phyloP scores from a whole-genome alignment of 2,797 vertebrate species.

The Siniperca scherzeri region DNA sequence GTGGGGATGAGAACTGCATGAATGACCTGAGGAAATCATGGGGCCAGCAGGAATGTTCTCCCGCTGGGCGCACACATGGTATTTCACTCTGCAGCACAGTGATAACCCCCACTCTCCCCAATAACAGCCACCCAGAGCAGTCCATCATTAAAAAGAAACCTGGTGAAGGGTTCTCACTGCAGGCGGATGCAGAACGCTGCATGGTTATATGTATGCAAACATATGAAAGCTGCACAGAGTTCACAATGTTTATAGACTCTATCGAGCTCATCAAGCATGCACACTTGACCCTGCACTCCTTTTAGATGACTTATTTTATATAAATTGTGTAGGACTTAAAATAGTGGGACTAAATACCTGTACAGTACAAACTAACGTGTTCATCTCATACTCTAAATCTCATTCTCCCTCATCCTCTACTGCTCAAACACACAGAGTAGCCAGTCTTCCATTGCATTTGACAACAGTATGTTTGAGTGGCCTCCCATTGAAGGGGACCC shows the following conservation, averaged over 20 bases:
- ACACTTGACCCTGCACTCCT: neutral
- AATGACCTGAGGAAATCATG: constrained; percentile 88
- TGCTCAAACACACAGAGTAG: constrained; percentile 11
- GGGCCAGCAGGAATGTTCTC: constrained; percentile 92
- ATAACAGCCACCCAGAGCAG: constrained; percentile 67
- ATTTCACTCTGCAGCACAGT: constrained; percentile 84
- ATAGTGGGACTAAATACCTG: neutral
- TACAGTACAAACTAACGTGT: neutral
- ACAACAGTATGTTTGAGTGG: constrained; percentile 48
- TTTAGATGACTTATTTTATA: neutral
- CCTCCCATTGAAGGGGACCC: constrained; percentile 82
- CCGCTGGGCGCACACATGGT: constrained; percentile 92
- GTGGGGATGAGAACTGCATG: constrained; percentile 81
- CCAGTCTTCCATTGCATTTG: constrained; percentile 7
- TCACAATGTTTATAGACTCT: constrained; percentile 12
- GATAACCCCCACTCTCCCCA: constrained; percentile 77
- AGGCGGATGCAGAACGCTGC: constrained; percentile 41
- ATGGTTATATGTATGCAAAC: constrained; percentile 26
- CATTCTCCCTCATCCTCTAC: neutral
- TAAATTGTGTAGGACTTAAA: too few species aligned
- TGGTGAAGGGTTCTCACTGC: constrained; percentile 42
- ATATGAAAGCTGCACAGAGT: neutral
- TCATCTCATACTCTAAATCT: neutral
- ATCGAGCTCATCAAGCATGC: neutral
- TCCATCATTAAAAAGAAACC: constrained; percentile 71